Base-by-base conservation (phyloP, 2,888 invertebrate genomes). In the Papilio elwesi region DNA sequence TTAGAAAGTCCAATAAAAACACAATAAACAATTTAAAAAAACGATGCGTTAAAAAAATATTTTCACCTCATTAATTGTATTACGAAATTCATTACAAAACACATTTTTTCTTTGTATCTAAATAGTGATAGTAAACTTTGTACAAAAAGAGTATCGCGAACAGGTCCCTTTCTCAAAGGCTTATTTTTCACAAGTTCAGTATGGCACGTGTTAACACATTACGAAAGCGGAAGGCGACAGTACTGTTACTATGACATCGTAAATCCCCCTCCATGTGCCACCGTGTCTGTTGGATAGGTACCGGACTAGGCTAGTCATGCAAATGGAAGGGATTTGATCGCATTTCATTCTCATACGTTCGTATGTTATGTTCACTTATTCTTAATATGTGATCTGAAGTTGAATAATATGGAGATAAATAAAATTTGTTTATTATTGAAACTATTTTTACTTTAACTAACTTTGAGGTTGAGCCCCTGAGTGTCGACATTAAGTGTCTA, bases 211-310 rank as follows among this genome's bases (percentile, higher is more conserved):
- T 64, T 26, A 55, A 53, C 62, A 53, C 62, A 11, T 71, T 67
- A 62, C 66, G 59, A 15, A 67, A 67, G 38, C 71, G 59, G 62
- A 62, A 59, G 52, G 36, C 64, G 43, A 67, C 71, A 62, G 66
- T 49, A 12, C 62, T 13, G 16, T 5, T n/a, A n/a, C n/a, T n/a
- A 65, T 48, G 26, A 62, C 16, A 51, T 62, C n/a, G 12, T 62
- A 43, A 66, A 62, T 43, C 63, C 52, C n/a, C 15, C 16, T 38
- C 53, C n/a, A 65, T 49, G n/a, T 53, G 15, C 26, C 55, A 55
- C 26, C 6, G 13, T 6, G 10, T 67, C 43, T 52, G 1, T 26
- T 26, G 26, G 15, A 26, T 10, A 26, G 5, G 5, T 26, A 43
- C 43, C 43, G 9, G 8, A 6, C 43, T 43, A n/a, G n/a, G n/a